These are phyloP conservation scores for Cephalopachus bancanus DNA, from an alignment of 2,797 vertebrate genomes.

Conservation along the genomic window DNA sequence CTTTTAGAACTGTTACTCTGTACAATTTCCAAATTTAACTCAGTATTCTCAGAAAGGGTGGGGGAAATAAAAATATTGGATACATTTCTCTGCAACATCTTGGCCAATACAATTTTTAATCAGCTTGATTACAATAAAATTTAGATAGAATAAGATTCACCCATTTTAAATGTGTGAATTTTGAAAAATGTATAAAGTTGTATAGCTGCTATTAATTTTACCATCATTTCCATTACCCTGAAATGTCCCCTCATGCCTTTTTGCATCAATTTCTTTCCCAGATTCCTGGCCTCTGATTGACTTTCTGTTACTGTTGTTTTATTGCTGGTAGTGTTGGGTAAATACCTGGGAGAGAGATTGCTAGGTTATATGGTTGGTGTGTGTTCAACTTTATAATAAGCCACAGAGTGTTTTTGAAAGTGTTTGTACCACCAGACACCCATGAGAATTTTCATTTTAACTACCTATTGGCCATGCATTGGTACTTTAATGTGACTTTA, in stretches of 20 bases:
- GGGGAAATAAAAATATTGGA: slow-evolving; percentile 25
- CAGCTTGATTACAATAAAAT: neutral
- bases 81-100: neutral
- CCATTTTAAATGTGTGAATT: neutral
- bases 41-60: neutral
- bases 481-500: neutral
- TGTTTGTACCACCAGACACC: neutral
- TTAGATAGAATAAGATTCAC: neutral
- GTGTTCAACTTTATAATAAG: neutral
- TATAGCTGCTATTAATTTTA: neutral
- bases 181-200: neutral
- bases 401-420: neutral
- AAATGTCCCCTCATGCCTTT: neutral
- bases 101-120: neutral
- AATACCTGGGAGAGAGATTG: neutral
- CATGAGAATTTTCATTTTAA: neutral
- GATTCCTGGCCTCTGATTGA: neutral
- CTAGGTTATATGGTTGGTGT: neutral
- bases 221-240: neutral
- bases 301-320: neutral
- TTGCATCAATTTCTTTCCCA: neutral
- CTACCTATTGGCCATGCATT: neutral
- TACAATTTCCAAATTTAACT: slow-evolving; percentile 32
- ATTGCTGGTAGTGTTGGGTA: neutral
- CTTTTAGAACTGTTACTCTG: neutral